Percentiles rank a stretch among this genome's conserved stretches.
Conservation (phyloP, 2,888 invertebrate genomes). For the Apamea anceps region DNA sequence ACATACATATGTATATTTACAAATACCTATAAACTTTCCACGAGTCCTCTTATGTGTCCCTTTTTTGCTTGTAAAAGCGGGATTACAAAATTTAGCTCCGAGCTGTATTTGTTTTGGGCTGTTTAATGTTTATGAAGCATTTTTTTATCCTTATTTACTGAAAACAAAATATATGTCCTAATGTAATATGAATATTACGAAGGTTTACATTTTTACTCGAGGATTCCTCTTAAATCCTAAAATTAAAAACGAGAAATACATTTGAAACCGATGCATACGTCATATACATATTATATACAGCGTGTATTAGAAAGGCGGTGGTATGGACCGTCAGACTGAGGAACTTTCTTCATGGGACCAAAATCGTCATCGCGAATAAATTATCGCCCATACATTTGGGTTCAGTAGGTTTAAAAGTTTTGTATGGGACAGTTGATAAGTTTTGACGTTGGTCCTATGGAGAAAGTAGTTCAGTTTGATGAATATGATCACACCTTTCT, state of each 20-base stretch:
- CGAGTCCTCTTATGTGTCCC: conserved; percentile 1
- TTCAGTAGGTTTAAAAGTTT: neutral
- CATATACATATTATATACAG: no score
- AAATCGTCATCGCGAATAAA: no score
- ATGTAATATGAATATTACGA: conserved; percentile 25
- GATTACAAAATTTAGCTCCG: conserved; percentile 48
- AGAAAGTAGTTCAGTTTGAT: neutral
- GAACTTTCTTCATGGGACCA: no score
- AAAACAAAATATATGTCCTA: conserved; percentile 42
- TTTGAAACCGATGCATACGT: neutral
- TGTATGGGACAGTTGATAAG: no score
- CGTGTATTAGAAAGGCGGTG: no score
- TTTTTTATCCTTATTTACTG: conserved; percentile 47
- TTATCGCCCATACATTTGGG: no score
- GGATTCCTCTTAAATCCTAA: neutral
- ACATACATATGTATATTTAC: neutral
- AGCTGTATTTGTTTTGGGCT: conserved; percentile 56
- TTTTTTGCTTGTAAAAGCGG: conserved; percentile 46
- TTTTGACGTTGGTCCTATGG: neutral
- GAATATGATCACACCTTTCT: neutral
- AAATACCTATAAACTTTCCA: conserved; percentile 24
- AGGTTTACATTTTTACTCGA: neutral
- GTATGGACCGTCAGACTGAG: no score
- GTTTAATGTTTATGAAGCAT: conserved; percentile 42
- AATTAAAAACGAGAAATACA: neutral